A percentile compares a stretch with the other conserved stretches of the same genome.
phyloP scores from a whole-genome alignment of 2,113 vertebrate species.

The Sorex araneus region DNA sequence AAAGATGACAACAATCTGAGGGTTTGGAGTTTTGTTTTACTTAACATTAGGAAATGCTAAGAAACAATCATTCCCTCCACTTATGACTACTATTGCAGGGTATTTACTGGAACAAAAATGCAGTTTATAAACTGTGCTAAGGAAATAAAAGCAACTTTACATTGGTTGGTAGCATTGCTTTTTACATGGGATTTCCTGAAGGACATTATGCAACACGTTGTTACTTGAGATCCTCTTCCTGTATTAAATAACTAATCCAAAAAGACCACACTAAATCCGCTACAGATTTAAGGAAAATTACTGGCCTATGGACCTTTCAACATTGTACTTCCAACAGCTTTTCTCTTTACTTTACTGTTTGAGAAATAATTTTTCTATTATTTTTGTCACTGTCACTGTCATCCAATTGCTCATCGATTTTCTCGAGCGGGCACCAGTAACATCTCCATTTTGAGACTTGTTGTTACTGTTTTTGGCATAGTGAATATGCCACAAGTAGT shows the following conservation, averaged over 20 bases:
- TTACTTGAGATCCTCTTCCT: slow-evolving; percentile 51
- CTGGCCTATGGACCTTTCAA: not conserved
- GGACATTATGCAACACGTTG: slow-evolving; percentile 65
- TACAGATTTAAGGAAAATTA: slow-evolving; percentile 58
- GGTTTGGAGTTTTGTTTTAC: slow-evolving; percentile 61
- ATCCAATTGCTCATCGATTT: too few species aligned
- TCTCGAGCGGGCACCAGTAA: too few species aligned
- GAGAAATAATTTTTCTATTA: not conserved
- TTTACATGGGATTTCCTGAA: slow-evolving; percentile 67
- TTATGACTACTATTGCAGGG: not conserved
- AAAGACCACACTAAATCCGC: slow-evolving; percentile 37
- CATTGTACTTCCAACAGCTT: not conserved
- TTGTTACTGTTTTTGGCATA: too few species aligned
- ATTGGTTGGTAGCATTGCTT: slow-evolving; percentile 31
- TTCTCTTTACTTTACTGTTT: slow-evolving; percentile 6
- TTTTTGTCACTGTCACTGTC: too few species aligned
- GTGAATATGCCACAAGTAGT: too few species aligned
- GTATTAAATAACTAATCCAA: slow-evolving; percentile 72
- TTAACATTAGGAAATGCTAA: slow-evolving; percentile 65
- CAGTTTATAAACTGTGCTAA: slow-evolving; percentile 73
- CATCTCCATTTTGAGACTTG: too few species aligned
- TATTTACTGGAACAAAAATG: slow-evolving; percentile 74
- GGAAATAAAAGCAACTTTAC: slow-evolving; percentile 71
- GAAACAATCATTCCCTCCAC: slow-evolving; percentile 30
- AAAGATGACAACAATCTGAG: slow-evolving; percentile 48